A percentile compares a stretch with the other conserved stretches of the same genome.
Conservation (phyloP, 2,888 invertebrate genomes). For the Polia nebulosa region DNA sequence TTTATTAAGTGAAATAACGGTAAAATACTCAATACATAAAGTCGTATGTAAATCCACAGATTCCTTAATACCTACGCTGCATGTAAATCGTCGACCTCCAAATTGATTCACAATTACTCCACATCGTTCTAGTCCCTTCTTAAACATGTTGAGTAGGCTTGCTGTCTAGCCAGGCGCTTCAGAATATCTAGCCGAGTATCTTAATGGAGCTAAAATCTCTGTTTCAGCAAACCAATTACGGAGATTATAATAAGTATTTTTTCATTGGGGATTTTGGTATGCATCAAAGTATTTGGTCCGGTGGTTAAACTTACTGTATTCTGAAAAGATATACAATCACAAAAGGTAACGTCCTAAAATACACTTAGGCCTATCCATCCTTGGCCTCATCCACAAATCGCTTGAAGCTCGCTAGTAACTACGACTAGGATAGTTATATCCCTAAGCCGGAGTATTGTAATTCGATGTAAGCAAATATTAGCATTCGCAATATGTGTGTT, state of each 20-base stretch:
- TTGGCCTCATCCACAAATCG: not conserved
- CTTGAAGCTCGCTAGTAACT: too few relatives aligned
- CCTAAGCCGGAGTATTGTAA: too few relatives aligned
- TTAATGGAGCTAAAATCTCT: not conserved
- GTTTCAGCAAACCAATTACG: not conserved
- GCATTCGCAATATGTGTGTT: not conserved
- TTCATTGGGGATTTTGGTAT: too few relatives aligned
- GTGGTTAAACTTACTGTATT: not conserved
- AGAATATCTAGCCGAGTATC: not conserved
- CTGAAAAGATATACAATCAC: not conserved
- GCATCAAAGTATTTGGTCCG: too few relatives aligned
- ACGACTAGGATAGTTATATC: too few relatives aligned
- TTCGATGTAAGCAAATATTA: too few relatives aligned
- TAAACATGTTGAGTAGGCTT: not conserved
- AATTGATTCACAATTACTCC: not conserved
- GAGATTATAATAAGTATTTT: not conserved
- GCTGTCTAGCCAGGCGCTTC: not conserved
- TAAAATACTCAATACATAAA: conserved; percentile 17
- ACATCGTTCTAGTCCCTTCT: not conserved
- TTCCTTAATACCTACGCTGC: conserved; percentile 1
- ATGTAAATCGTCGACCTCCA: conserved; percentile 1
- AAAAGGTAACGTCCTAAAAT: not conserved
- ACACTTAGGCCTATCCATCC: not conserved
- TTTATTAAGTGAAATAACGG: conserved; percentile 4
- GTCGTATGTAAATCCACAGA: conserved; percentile 1